phyloP scores from a whole-genome alignment of 2,797 vertebrate species.

The Sebastes matsubarae region DNA sequence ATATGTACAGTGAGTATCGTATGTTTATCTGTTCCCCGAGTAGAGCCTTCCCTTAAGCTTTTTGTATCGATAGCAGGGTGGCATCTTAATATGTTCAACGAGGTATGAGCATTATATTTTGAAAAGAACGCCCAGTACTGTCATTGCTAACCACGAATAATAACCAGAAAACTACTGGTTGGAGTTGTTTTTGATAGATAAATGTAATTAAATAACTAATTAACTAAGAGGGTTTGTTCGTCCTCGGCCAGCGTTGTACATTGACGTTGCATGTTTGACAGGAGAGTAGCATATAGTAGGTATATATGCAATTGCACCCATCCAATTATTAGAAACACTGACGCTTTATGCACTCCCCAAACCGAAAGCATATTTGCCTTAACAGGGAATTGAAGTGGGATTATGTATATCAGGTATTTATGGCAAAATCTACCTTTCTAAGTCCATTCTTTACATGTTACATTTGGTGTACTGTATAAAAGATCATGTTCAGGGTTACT shows the following conservation, averaged over 20 bases:
- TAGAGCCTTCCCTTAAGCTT: conserved; percentile 63
- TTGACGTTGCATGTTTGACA: conserved; percentile 59
- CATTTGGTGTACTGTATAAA: conserved; percentile 73
- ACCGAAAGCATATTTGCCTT: conserved; percentile 80
- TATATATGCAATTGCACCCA: conserved; percentile 70
- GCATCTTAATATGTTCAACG: conserved; percentile 40
- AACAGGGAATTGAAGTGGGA: conserved; percentile 69
- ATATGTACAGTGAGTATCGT: conserved; percentile 78
- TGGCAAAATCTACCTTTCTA: conserved; percentile 80
- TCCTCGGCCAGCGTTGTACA: conserved; percentile 34
- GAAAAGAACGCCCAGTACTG: conserved; percentile 27
- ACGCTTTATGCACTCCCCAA: conserved; percentile 80
- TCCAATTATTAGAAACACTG: conserved; percentile 61
- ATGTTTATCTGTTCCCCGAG: conserved; percentile 61
- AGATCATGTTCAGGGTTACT: conserved; percentile 62
- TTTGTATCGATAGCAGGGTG: conserved; percentile 57
- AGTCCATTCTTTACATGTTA: conserved; percentile 66
- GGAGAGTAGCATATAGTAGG: conserved; percentile 69
- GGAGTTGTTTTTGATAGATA: conserved; percentile 34
- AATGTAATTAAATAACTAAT: conserved; percentile 38
- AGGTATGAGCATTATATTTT: conserved; percentile 55
- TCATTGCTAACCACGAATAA: conserved; percentile 4
- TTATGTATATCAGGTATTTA: conserved; percentile 82
- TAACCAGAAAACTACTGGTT: conserved; percentile 50
- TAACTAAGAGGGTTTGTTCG: conserved; percentile 27